Evolutionary conservation across 2,888 invertebrate genomes (phyloP), one percentile per base, ranked within the genome.

Genomic region (Ormyrus nitidulus): DNA sequence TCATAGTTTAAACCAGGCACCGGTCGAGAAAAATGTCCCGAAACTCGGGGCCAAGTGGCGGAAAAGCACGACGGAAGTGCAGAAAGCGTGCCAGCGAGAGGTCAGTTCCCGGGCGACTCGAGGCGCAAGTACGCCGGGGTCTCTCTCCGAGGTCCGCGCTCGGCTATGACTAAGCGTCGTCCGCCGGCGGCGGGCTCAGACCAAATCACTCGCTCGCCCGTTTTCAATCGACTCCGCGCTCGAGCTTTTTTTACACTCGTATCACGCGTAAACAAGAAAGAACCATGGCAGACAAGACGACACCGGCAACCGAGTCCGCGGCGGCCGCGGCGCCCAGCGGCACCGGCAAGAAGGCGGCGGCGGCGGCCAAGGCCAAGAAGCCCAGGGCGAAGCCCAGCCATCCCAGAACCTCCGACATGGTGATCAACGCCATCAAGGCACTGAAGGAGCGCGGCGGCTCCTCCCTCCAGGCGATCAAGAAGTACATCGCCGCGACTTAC

Each of bases 401-500:
- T 87, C 93, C 93, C 1, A 91, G 91, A 58, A 92, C 92, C 2
- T 86, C 92, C 6, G 90, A 90, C 44, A 93, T 94, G 93, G 93
- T 94, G 0, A 91, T 91, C 84, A 91, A 88, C 56, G 93, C 94
- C 0, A 91, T 93, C 70, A 89, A 89, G 79, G 88, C 89, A 70
- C 87, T 93, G 68, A 92, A 93, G 85, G 92, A 93, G 85, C 91
- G 92, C 59, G 91, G 92, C 79, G 94, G 94, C 46, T 94, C 93
- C 0, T 93, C 93, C 0, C 86, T 89, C 84, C 91, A 88, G 87
- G 92, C 93, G 5, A 94, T 94, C 87, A 94, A 93, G 88, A 94
- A 94, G 86, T 94, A 93, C 89, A 92, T 94, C 80, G 89, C 91
- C 7, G 91, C 91, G 51, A 92, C 92, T 79, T 93, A 94, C 91